phyloP scores from a whole-genome alignment of 1,140 invertebrate species.

The Bombus fervidus region DNA sequence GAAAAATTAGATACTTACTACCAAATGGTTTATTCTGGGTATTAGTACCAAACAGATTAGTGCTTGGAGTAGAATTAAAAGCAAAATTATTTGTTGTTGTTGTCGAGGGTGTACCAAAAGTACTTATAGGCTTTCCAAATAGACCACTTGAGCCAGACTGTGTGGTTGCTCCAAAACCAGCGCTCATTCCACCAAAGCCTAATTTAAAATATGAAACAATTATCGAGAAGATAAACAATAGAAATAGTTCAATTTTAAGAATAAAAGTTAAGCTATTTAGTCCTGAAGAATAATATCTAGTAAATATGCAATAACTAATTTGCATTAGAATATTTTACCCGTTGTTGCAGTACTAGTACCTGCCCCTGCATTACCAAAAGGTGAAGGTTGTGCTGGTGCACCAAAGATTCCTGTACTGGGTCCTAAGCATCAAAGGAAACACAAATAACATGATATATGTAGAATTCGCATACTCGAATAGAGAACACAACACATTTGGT shows the following conservation, averaged over 20 bases:
- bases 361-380: constrained; percentile 81
- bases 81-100: constrained; percentile 84
- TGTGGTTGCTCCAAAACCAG: constrained; percentile 82
- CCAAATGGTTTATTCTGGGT: constrained; percentile 81
- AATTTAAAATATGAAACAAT: constrained; percentile 7
- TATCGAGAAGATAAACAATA: background rate
- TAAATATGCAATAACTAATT: constrained; percentile 20
- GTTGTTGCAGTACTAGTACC: constrained; percentile 78
- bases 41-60: constrained; percentile 79
- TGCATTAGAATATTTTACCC: constrained; percentile 59
- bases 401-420: constrained; percentile 84
- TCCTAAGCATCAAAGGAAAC: constrained; percentile 55
- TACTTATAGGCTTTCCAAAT: constrained; percentile 80
- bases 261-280: background rate
- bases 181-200: constrained; percentile 82
- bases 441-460: background rate
- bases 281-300: background rate
- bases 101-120: constrained; percentile 83
- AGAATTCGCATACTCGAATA: too few species aligned
- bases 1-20: constrained; percentile 68
- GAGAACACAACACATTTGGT: too few species aligned
- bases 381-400: constrained; percentile 76
- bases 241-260: background rate
- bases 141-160: constrained; percentile 78
- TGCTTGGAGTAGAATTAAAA: constrained; percentile 80